These are phyloP conservation scores for Watsonalla binaria DNA, from an alignment of 2,888 invertebrate genomes.

Conservation along the genomic window DNA sequence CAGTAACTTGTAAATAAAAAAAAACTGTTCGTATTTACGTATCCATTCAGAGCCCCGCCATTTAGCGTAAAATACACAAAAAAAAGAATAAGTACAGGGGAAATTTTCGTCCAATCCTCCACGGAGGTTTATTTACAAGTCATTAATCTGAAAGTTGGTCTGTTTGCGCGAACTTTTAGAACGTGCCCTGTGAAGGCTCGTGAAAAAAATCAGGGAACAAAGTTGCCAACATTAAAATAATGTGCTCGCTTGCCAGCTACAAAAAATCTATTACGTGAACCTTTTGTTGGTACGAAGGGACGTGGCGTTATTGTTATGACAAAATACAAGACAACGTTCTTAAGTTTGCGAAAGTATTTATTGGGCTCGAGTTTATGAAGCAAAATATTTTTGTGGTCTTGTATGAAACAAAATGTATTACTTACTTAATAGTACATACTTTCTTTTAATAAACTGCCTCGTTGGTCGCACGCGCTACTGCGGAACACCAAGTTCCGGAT, in stretches of 20 bases:
- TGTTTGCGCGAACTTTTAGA: slow-evolving; percentile 15
- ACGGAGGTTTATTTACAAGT: slow-evolving; percentile 21
- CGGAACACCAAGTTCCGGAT: too few relatives aligned
- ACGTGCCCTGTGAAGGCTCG: slow-evolving; percentile 14
- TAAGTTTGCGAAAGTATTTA: too few relatives aligned
- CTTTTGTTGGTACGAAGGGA: not conserved
- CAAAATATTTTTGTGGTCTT: too few relatives aligned
- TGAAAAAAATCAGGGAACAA: slow-evolving; percentile 11
- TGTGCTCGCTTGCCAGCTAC: not conserved
- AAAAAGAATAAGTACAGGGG: not conserved
- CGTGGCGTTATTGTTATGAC: not conserved
- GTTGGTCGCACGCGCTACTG: too few relatives aligned
- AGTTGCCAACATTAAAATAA: slow-evolving; percentile 15
- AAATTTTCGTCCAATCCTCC: slow-evolving; percentile 6
- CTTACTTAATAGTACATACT: too few relatives aligned
- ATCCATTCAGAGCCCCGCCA: not conserved
- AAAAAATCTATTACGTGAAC: not conserved
- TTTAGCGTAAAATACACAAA: not conserved
- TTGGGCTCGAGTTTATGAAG: too few relatives aligned
- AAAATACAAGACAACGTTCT: too few relatives aligned
- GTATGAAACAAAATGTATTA: too few relatives aligned
- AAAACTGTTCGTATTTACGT: not conserved
- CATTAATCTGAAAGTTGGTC: slow-evolving; percentile 25
- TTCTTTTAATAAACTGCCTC: too few relatives aligned
- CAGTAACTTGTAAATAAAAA: not conserved